These are phyloP conservation scores for Cyclura pinguis DNA, from an alignment of 2,797 vertebrate genomes.

Conservation along the genomic window DNA sequence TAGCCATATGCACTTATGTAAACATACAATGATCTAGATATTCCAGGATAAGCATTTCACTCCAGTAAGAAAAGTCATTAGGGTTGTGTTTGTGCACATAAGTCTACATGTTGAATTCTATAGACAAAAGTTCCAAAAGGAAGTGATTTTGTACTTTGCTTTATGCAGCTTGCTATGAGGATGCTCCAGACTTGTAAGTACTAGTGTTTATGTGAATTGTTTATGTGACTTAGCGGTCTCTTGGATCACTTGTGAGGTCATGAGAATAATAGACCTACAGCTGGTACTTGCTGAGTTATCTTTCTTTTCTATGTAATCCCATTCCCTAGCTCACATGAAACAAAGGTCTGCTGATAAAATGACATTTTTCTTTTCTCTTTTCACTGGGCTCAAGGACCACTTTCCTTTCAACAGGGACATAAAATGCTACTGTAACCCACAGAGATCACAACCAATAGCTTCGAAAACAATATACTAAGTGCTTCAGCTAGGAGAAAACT, in stretches of 20 bases:
- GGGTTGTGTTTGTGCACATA: background rate
- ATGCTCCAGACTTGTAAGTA: background rate
- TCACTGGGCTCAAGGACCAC: background rate
- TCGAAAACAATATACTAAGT: background rate
- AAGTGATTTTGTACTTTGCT: background rate
- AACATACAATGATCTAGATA: background rate
- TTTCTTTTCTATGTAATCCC: background rate
- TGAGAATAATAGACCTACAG: background rate
- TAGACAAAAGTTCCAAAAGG: background rate
- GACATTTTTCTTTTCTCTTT: constrained; percentile 1
- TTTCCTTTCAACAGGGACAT: background rate
- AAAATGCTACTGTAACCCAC: background rate
- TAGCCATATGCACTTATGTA: background rate
- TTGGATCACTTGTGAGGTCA: background rate
- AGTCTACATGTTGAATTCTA: background rate
- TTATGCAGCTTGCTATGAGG: background rate
- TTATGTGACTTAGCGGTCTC: constrained; percentile 17
- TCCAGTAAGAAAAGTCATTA: background rate
- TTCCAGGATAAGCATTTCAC: too few relatives aligned
- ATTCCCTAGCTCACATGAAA: background rate
- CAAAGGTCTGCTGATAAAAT: background rate
- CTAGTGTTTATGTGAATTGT: background rate
- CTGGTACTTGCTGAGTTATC: background rate
- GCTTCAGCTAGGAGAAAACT: background rate
- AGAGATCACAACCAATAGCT: background rate